These are phyloP conservation scores for Orthosia gracilis DNA, from an alignment of 2,888 invertebrate species.

Conservation along the genomic window DNA sequence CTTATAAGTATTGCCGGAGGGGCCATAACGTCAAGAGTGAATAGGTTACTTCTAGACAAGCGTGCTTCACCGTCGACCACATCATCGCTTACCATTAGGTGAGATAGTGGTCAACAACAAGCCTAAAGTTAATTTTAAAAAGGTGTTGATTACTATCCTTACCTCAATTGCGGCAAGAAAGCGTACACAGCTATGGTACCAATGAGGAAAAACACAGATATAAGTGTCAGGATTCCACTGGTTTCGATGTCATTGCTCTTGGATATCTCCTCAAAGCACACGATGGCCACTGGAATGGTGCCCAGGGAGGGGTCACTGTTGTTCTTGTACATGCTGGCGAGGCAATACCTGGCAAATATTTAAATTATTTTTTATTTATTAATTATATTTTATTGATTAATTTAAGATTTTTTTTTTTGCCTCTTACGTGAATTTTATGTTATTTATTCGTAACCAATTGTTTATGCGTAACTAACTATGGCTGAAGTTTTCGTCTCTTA, in stretches of 20 bases:
- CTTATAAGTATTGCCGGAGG: too few relatives aligned
- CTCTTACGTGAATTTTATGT: background rate
- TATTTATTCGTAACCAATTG: background rate
- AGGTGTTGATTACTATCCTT: constrained; percentile 54
- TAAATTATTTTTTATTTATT: too few relatives aligned
- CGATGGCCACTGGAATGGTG: constrained; percentile 79
- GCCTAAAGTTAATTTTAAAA: too few relatives aligned
- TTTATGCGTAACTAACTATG: background rate
- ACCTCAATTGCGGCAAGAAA: constrained; percentile 92
- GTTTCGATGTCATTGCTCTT: constrained; percentile 85
- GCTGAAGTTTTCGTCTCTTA: background rate
- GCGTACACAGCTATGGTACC: constrained; percentile 92
- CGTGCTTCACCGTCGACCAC: too few relatives aligned
- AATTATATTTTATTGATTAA: too few relatives aligned
- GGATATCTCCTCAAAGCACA: constrained; percentile 94
- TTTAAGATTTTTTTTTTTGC: background rate
- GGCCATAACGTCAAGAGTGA: too few relatives aligned
- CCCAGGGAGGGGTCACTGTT: constrained; percentile 65
- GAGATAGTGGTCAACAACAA: too few relatives aligned
- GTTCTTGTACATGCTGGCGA: constrained; percentile 79
- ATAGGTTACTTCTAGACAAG: too few relatives aligned
- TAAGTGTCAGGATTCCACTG: constrained; percentile 84
- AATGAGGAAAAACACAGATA: constrained; percentile 92
- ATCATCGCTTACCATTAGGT: too few relatives aligned
- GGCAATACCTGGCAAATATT: constrained; percentile 79